Base-by-base conservation (phyloP, 2,113 vertebrate genomes). In the Odontophorus gujanensis region DNA sequence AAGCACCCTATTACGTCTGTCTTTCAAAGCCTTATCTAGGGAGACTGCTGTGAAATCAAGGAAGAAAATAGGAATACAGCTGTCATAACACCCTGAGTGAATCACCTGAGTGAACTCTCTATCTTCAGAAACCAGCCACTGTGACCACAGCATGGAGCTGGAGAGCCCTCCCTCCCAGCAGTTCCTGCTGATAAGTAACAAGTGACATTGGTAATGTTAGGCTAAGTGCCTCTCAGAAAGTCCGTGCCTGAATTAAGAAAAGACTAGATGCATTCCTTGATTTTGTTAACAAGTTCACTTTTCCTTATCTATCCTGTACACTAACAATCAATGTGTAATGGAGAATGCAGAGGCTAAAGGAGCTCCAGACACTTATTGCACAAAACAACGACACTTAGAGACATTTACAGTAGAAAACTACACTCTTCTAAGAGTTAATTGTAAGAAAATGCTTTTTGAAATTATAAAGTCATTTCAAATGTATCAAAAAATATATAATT, bases 11-110 rank as follows among this genome's bases (percentile, higher is more conserved):
- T 95, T 93, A 95, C 61, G 53, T 95, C 86, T 95, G 96, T 93
- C 94, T 89, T 92, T 96, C 91, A 93, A 95, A 95, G 53, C 40
- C 90, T 94, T 96, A 93, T 96, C 95, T 89, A 53, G 86, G 66
- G 83, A 90, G 36, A 66, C 89, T 88, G 81, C 90, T 96, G 90
- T 90, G 89, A 90, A 93, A 90, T 93, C 86, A 68, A 40, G 66
- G 69, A 84, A 87, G 53, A 90, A 95, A 96, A 89, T 92, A 96
- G 77, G 77, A 93, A 88, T 87, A 75, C 90, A 92, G 71, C 89
- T 95, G 95, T 96, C 95, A 95, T 89, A 96, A 90, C 62, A 89
- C 43, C 48, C 58, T 36, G 87, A 87, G 81, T 73, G 85, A 86
- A 92, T 88, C 77, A 75, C 83, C 80, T 92, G 90, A 72, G 22